Conservation (phyloP, 2,888 invertebrate genomes). For the Cataglyphis altisquamis region DNA sequence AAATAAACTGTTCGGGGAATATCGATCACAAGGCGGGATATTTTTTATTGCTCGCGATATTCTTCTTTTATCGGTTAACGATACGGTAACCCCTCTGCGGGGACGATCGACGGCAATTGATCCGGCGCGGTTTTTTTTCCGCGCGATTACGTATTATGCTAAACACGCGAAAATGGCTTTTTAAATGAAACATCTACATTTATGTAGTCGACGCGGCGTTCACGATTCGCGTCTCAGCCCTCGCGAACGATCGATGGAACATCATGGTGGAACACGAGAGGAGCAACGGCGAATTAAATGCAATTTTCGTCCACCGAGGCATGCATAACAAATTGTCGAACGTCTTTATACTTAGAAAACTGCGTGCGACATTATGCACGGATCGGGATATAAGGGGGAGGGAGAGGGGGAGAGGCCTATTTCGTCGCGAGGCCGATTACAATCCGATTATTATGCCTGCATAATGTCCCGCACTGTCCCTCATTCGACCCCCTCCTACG, state of each 20-base stretch:
- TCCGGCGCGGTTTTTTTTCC: conserved; percentile 62
- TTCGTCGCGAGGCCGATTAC: conserved; percentile 79
- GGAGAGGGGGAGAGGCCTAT: conserved; percentile 56
- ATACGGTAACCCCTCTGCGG: conserved; percentile 39
- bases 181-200: conserved; percentile 85
- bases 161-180: conserved; percentile 84
- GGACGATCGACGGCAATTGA: conserved; percentile 55
- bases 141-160: conserved; percentile 82
- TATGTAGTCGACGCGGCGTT: conserved; percentile 72
- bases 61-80: conserved; percentile 56
- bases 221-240: conserved; percentile 1
- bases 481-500: not conserved
- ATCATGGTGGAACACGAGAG: conserved; percentile 53
- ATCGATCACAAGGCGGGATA: conserved; percentile 53
- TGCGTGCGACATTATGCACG: conserved; percentile 68
- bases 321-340: conserved; percentile 82
- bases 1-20: conserved; percentile 72
- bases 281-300: conserved; percentile 78
- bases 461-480: conserved; percentile 64
- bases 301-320: conserved; percentile 79
- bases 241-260: conserved; percentile 13
- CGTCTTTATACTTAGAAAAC: conserved; percentile 78
- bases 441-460: conserved; percentile 82
- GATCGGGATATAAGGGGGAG: conserved; percentile 32
- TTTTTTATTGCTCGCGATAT: conserved; percentile 43